A percentile compares a stretch with the other conserved stretches of the same genome.
phyloP scores from a whole-genome alignment of 2,797 vertebrate species.

The Macrochelys suwanniensis region DNA sequence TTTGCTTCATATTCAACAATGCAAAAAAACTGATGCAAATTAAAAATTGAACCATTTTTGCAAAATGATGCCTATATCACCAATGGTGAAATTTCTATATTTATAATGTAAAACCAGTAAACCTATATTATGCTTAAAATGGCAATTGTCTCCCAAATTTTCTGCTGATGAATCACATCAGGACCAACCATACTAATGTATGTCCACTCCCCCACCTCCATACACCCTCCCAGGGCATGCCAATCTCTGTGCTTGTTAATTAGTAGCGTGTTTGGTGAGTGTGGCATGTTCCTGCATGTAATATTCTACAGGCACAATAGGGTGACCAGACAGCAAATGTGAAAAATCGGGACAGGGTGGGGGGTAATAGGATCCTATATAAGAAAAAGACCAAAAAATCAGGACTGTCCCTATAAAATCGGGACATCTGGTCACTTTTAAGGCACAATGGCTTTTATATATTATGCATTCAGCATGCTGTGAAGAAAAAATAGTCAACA shows the following conservation, averaged over 20 bases:
- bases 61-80: not conserved
- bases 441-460: not conserved
- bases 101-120: not conserved
- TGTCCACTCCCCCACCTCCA: not conserved
- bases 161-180: not conserved
- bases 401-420: too few relatives aligned
- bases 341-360: too few relatives aligned
- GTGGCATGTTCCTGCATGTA: not conserved
- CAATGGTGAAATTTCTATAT: not conserved
- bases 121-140: not conserved
- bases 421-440: too few relatives aligned
- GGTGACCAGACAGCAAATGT: too few relatives aligned
- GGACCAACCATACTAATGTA: not conserved
- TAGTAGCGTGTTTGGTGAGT: not conserved
- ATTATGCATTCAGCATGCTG: not conserved
- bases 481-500: not conserved
- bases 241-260: not conserved
- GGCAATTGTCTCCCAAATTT: not conserved
- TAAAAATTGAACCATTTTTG: not conserved
- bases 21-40: not conserved
- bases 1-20: not conserved
- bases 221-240: not conserved
- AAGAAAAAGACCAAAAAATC: too few relatives aligned
- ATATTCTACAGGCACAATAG: not conserved
- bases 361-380: too few relatives aligned